Percentiles rank a stretch among this genome's conserved stretches.
phyloP scores from a whole-genome alignment of 2,113 vertebrate species.

The Passer montanus region DNA sequence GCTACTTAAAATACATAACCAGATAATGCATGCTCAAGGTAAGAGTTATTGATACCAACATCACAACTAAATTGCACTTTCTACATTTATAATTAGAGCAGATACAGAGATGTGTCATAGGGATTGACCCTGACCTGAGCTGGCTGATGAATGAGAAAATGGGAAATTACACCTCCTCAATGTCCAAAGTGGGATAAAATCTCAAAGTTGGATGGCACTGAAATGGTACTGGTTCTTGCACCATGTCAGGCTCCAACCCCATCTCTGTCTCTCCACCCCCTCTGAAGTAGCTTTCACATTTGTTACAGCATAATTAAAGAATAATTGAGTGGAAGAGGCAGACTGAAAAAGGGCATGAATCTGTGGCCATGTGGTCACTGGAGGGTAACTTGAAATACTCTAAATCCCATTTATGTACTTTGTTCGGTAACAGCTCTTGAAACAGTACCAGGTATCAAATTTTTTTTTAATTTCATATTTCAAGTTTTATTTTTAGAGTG shows the following conservation, averaged over 20 bases:
- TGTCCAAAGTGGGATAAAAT: background rate
- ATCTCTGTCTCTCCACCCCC: background rate
- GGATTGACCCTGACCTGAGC: background rate
- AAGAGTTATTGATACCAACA: background rate
- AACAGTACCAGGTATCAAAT: background rate
- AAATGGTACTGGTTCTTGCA: background rate
- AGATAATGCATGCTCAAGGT: background rate
- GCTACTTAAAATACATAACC: background rate
- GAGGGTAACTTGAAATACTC: background rate
- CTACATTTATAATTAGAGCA: background rate
- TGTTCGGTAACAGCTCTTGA: background rate
- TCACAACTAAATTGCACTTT: background rate
- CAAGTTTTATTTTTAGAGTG: background rate
- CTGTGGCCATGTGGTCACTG: accelerated
- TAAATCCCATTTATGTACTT: background rate
- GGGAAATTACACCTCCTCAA: background rate
- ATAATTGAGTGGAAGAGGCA: background rate
- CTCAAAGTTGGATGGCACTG: background rate
- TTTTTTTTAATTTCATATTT: background rate
- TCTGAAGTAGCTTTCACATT: background rate
- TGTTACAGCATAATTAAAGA: background rate
- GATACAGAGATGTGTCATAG: background rate
- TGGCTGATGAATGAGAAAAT: background rate
- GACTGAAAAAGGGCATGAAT: background rate
- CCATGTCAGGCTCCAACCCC: background rate